These are phyloP conservation scores for Zophobas atratus DNA, from an alignment of 1,140 invertebrate species.

Conservation along the genomic window DNA sequence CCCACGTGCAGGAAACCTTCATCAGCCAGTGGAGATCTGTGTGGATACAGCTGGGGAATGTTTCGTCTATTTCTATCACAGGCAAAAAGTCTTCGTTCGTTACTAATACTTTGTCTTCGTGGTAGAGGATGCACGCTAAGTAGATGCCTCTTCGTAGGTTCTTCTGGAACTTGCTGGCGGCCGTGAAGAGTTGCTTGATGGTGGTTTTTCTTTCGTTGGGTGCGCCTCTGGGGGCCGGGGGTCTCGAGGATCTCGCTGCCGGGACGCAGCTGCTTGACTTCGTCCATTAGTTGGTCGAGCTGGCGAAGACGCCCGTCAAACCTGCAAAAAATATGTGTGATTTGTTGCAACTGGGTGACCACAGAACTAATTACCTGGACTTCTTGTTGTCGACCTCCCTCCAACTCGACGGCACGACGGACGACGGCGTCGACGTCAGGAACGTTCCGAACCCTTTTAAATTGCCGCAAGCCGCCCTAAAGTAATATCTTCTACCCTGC, in stretches of 20 bases:
- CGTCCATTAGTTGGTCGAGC: conserved; percentile 83
- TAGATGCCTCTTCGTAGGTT: conserved; percentile 93
- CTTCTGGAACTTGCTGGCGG: conserved; percentile 96
- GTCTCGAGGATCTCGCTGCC: conserved; percentile 74
- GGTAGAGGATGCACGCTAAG: conserved; percentile 92
- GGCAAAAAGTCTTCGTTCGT: conserved; percentile 97
- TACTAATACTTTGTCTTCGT: conserved; percentile 95
- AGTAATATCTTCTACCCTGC: conserved; percentile 89
- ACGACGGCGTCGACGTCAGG: conserved; percentile 81
- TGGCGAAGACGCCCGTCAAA: conserved; percentile 80
- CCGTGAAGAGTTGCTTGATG: conserved; percentile 94
- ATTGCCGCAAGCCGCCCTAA: conserved; percentile 89
- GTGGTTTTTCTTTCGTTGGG: conserved; percentile 88
- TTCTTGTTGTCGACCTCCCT: conserved; percentile 81
- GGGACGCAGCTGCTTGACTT: conserved; percentile 77
- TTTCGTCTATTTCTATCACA: conserved; percentile 97
- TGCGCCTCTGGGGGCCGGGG: conserved; percentile 74
- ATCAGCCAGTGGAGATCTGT: conserved; percentile 98
- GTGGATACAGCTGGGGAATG: conserved; percentile 91
- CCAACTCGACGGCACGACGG: conserved; percentile 94
- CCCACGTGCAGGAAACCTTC: conserved; percentile 97
- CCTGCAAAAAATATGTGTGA: conserved; percentile 51
- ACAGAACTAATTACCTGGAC: conserved; percentile 61
- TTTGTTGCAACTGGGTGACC: background rate
- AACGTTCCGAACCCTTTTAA: conserved; percentile 92